Evolutionary conservation across 1,140 invertebrate genomes (phyloP), one percentile per base, ranked within the genome.

Genomic region (Pentalonia nigronervosa): DNA sequence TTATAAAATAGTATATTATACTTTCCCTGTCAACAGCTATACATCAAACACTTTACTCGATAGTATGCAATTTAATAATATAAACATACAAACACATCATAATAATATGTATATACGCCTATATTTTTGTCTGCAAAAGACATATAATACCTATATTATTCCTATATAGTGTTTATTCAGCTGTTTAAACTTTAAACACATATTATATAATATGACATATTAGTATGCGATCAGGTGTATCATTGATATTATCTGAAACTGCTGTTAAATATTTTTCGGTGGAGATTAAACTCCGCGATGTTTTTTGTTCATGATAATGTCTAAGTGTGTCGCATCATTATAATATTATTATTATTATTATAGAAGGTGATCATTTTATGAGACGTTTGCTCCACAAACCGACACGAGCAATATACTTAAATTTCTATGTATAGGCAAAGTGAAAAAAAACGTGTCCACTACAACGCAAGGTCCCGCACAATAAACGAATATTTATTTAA

Each of bases 1-100:
- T 41, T 4, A 2, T 1, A 41, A 41, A 41, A 41, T 41, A 41
- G 41, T 50, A 88, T 50, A 25, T 11, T 53, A 88, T 36, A 88
- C 87, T 88, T 88, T 88, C 87, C 48, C 87, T 88, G 87, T 88
- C 87, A 88, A 34, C 45, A 41, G 21, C 30, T n/a, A 81, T 30
- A 81, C 83, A 50, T 50, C 30, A 88, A 34, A 34, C 36, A 88
- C 8, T 21, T 41, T 9, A 20, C 14, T 76, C n/a, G 30, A 76
- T n/a, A 14, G 60, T 23, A 41, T 83, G 36, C 36, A 41, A 34
- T 36, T 36, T 21, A 36, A 60, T 36, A 7, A 81, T 76, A 81
- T 36, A 7, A 21, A 83, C 50, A 14, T 86, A n/a, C 17, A 11
- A 30, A 60, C 14, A 67, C n/a, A 4, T 67, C 30, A 67, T 67